A percentile compares a stretch with the other conserved stretches of the same genome.
Conservation (phyloP, 2,797 vertebrate genomes). For the Falco concolor region DNA sequence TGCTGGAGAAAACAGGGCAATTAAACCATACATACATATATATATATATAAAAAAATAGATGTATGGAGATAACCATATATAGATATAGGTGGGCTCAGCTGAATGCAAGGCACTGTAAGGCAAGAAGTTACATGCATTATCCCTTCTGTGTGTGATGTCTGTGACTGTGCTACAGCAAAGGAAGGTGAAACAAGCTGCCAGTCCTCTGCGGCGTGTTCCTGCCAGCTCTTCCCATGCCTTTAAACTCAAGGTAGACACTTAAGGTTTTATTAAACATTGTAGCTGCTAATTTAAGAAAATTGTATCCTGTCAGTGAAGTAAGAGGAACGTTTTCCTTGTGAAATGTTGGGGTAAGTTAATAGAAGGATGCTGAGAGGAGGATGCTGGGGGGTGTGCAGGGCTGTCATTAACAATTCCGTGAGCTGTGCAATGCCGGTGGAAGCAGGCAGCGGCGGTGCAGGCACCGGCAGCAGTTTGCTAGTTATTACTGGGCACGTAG, state of each 20-base stretch:
- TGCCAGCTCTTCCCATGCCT: background rate
- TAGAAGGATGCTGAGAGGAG: background rate
- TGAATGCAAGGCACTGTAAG: background rate
- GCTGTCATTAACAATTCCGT: background rate
- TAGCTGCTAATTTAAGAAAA: background rate
- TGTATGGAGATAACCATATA: background rate
- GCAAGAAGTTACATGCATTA: rapidly evolving
- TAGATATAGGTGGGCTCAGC: background rate
- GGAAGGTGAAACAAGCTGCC: background rate
- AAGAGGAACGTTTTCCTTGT: background rate
- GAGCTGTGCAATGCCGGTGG: background rate
- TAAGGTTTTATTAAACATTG: background rate
- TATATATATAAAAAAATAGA: background rate
- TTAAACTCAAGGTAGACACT: background rate
- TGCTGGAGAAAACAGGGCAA: background rate
- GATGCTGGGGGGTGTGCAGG: background rate
- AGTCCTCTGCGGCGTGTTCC: background rate
- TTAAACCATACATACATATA: rapidly evolving
- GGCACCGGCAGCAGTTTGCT: background rate
- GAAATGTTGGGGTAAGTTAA: background rate
- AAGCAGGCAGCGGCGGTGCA: background rate
- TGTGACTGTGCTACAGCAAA: background rate
- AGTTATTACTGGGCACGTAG: background rate
- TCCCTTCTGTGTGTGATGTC: background rate
- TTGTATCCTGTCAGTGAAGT: background rate